Evolutionary conservation across 2,888 invertebrate genomes (phyloP).

Genomic region (Eupithecia vulgata): DNA sequence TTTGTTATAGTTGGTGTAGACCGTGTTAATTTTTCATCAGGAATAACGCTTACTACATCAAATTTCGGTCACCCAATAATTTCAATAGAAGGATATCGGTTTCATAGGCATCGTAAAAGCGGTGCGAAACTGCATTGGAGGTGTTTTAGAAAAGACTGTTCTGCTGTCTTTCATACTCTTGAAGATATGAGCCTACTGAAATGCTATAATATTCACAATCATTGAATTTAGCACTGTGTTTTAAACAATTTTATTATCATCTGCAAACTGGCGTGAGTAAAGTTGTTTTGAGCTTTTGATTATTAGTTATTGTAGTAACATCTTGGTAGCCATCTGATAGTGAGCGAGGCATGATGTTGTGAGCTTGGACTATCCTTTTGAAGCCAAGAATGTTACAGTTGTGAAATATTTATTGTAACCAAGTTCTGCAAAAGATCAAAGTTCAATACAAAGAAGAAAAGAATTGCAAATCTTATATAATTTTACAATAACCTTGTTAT

Average conservation of each 20-base stretch:
- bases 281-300: not conserved
- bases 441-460: not conserved
- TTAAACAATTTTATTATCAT: not conserved
- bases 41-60: not conserved
- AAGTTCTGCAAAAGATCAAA: not conserved
- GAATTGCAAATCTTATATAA: not conserved
- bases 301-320: no score
- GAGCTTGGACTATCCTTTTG: no score
- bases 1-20: not conserved
- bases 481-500: no score
- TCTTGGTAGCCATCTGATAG: no score
- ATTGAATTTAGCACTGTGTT: not conserved
- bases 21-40: not conserved
- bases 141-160: slow-evolving; percentile 27
- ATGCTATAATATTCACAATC: slow-evolving; percentile 14
- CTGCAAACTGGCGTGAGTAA: not conserved
- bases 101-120: not conserved
- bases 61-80: not conserved
- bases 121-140: slow-evolving; percentile 37
- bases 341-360: no score
- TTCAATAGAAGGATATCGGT: slow-evolving; percentile 1
- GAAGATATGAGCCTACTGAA: slow-evolving; percentile 12
- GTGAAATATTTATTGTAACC: not conserved
- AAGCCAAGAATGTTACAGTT: no score
- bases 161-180: slow-evolving; percentile 14